These are phyloP conservation scores for Eptesicus fuscus DNA, from an alignment of 2,113 vertebrate species.

Conservation along the genomic window DNA sequence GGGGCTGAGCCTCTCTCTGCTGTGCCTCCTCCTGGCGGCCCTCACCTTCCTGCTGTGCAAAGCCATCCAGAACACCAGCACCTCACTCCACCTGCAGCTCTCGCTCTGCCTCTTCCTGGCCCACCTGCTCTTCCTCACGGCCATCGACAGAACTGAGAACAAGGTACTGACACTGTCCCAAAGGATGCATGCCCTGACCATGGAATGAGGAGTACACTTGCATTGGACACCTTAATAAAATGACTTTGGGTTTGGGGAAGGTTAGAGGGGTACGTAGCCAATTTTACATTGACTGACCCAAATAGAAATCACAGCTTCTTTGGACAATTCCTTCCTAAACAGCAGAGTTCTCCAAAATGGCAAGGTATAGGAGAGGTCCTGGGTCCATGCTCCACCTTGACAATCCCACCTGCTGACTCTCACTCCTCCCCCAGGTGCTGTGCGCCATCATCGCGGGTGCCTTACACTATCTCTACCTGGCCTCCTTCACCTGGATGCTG, in stretches of 20 bases:
- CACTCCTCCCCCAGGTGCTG: not conserved
- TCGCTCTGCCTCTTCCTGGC: conserved; percentile 70
- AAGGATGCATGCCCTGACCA: not conserved
- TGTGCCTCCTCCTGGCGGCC: conserved; percentile 68
- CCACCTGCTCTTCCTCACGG: conserved; percentile 67
- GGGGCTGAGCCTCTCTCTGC: conserved; percentile 60
- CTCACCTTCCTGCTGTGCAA: conserved; percentile 74
- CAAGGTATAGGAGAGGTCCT: too few species aligned
- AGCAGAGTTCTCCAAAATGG: too few species aligned
- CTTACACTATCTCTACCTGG: conserved; percentile 72
- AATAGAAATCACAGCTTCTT: not conserved
- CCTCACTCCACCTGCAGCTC: conserved; percentile 67
- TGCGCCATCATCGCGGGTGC: conserved; percentile 31
- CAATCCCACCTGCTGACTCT: not conserved
- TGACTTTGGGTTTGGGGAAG: not conserved
- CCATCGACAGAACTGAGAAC: not conserved
- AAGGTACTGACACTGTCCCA: conserved; percentile 21
- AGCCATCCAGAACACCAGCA: conserved; percentile 67
- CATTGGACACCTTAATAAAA: not conserved
- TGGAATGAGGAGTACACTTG: not conserved
- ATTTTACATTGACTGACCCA: not conserved
- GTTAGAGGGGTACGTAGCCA: not conserved
- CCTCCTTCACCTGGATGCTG: conserved; percentile 72
- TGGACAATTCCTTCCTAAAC: not conserved
- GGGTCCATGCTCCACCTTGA: too few species aligned